Evolutionary conservation across 2,113 vertebrate species (phyloP), one percentile per base, ranked within the genome.

Genomic region (Speoplatyrhinus poulsoni): DNA sequence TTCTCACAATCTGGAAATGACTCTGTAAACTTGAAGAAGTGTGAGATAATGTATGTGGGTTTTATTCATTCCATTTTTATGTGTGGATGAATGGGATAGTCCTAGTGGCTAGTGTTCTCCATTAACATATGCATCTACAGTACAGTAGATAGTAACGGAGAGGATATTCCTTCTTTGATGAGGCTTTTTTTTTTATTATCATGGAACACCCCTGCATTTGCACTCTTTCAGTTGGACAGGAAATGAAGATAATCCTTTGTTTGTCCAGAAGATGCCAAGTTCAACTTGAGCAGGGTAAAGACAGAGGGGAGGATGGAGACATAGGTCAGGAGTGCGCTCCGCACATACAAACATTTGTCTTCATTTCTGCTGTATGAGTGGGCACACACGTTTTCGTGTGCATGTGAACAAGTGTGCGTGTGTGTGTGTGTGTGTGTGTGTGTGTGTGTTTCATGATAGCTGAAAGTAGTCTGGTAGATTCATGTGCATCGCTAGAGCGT

Each of bases 221-320:
- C 58, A 62, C 69, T 64, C 56, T 81, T 80, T 77, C 63, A 71
- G 56, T 75, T 13, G 6, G 56, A 67, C 56, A 65, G 69, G 59
- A 80, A 80, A 82, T 81, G 33, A 78, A 87, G 72, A 87, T 81
- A 75, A 82, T 77, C 53, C 60, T 79, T 77, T 87, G 82, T 88
- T 88, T 85, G 62, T 82, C 26, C 67, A 73, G 41, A 54, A 79
- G 26, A 57, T 12, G 73, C 77, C 81, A 85, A 80, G 72, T 82
- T 16, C 36, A 58, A 82, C 67, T 75, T 76, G 70, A 73, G 48
- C 53, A 65, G 36, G 33, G 69, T 83, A 72, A 85, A 66, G 73
- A 64, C 26, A 72, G 62, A 80, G 11, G 62, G 60, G 56, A 67
- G 66, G 60, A 53, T 58, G 65, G 56, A 73, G 54, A 69, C 63